These are phyloP conservation scores for Tricholauxania praeusta DNA, from an alignment of 2,888 invertebrate species.

Conservation along the genomic window DNA sequence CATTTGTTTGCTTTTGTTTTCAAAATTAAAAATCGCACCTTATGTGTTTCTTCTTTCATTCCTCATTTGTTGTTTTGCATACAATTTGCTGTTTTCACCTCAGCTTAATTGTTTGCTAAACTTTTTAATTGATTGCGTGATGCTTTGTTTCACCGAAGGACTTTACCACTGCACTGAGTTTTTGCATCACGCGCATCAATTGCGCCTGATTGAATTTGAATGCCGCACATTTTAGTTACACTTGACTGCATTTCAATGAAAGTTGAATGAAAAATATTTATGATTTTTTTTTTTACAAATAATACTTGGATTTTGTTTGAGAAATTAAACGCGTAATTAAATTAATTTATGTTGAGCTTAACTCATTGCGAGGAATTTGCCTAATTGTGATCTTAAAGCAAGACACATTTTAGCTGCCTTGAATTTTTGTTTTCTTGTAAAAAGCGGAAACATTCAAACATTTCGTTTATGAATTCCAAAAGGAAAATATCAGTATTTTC, in stretches of 20 bases:
- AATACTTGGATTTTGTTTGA: too few relatives aligned
- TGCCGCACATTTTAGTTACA: conserved; percentile 9
- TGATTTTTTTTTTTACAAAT: background rate
- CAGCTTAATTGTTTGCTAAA: conserved; percentile 41
- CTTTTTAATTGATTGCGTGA: conserved; percentile 40
- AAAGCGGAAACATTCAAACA: too few relatives aligned
- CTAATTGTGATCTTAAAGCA: background rate
- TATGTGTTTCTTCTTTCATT: conserved; percentile 55
- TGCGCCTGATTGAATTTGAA: conserved; percentile 43
- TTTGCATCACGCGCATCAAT: conserved; percentile 24
- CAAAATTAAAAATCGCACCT: conserved; percentile 61
- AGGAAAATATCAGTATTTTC: too few relatives aligned
- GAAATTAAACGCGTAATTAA: too few relatives aligned
- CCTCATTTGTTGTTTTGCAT: conserved; percentile 48
- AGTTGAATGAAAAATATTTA: too few relatives aligned
- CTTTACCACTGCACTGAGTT: background rate
- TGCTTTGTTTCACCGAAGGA: conserved; percentile 1
- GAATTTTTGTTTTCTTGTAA: too few relatives aligned
- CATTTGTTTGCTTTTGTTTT: conserved; percentile 39
- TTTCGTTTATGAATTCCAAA: too few relatives aligned
- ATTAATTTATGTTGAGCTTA: too few relatives aligned
- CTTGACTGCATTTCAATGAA: conserved; percentile 19
- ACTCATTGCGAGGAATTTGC: too few relatives aligned
- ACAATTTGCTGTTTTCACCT: conserved; percentile 41
- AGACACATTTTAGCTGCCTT: too few relatives aligned